Evolutionary conservation across 1,140 invertebrate species (phyloP).

Genomic region (Cherax destructor): DNA sequence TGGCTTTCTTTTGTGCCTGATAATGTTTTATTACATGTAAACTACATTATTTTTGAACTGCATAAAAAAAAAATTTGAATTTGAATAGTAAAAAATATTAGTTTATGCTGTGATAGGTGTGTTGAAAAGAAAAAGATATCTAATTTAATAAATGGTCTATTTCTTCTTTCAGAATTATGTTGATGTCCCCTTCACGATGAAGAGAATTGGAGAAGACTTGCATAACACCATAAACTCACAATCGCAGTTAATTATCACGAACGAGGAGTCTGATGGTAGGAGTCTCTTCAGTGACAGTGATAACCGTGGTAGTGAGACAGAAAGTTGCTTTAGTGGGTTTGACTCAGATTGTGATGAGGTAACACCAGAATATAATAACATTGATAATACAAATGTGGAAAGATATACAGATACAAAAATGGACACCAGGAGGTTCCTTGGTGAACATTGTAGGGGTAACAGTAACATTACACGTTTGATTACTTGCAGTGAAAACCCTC

Average conservation of each 20-base stretch:
- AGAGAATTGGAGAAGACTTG: neutral
- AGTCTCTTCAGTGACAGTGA: conserved; percentile 16
- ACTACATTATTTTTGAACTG: no score
- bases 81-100: no score
- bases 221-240: neutral
- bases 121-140: no score
- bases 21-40: no score
- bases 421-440: no score
- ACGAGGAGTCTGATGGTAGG: neutral
- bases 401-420: neutral
- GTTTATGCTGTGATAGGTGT: no score
- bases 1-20: no score
- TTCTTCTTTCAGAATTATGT: neutral
- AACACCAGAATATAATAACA: neutral
- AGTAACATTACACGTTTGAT: neutral
- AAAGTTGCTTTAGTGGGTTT: conserved; percentile 18
- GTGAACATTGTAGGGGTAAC: neutral
- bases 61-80: no score
- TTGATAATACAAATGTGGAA: neutral
- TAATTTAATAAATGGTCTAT: no score
- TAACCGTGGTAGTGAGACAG: neutral
- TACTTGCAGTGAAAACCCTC: neutral
- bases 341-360: neutral
- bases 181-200: neutral
- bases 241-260: neutral